Base-by-base conservation (phyloP, 2,113 vertebrate genomes). In the Ploceus nigricollis region DNA sequence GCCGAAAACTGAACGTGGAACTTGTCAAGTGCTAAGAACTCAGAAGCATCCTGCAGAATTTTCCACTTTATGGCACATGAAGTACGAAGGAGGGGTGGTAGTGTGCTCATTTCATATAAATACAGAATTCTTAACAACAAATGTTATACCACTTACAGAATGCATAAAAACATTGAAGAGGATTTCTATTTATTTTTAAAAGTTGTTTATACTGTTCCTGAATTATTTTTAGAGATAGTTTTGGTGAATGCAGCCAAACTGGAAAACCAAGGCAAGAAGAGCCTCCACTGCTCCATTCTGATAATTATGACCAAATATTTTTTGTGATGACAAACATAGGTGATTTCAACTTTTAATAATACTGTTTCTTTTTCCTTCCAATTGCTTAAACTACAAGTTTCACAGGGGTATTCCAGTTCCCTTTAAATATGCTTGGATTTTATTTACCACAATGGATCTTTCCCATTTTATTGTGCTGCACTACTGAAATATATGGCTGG, bases 271-370 rank as follows among this genome's bases (percentile, higher is more conserved):
- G 31, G 64, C 8, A 79, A 42, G 35, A 45, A 65, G 24, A 35
- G 22, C 7, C 58, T n/a, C 3, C 3, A 9, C 14, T 28, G 15
- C 30, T 54, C 20, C 11, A 10, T 57, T 73, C 27, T 24, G 11
- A 27, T 76, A 17, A 31, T 53, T 79, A 80, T 11, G 28, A 17
- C 2, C 37, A 48, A 48, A 56, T 76, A 35, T 11, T 72, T 93
- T 65, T 35, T 31, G 7, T 51, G 70, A 53, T 0, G 0, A 22
- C 6, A 42, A 23, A n/a, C 14, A 19, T 10, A 60, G 1, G 9
- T 19, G 23, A 76, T 30, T 68, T 76, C 5, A 58, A 27, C 2
- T 47, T 48, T 58, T 42, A 19, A 54, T 48, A 48, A 35, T 44
- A 45, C 7, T 37, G 4, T 39, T 68, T 87, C 0, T 77, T 84